phyloP scores from a whole-genome alignment of 1,140 invertebrate genomes.

The Hesperophylax magnus region DNA sequence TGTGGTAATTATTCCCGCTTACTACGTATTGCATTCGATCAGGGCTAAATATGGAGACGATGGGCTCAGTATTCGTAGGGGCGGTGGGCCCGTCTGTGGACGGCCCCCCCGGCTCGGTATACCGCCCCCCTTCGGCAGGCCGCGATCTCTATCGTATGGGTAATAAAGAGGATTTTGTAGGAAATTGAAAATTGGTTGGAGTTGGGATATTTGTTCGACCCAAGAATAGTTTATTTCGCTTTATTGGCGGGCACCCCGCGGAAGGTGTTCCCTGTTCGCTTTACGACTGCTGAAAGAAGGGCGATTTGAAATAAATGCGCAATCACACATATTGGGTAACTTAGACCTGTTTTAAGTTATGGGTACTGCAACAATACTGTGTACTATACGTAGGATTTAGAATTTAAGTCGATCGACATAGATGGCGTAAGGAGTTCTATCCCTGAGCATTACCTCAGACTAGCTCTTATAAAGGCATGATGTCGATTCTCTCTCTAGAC shows the following conservation, averaged over 20 bases:
- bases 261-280: not conserved
- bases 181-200: conserved; percentile 53
- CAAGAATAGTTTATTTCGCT: conserved; percentile 56
- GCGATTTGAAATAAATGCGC: too few species aligned
- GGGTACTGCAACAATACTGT: too few species aligned
- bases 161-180: conserved; percentile 52
- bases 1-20: conserved; percentile 20
- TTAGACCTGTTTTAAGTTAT: too few species aligned
- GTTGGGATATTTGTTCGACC: conserved; percentile 52
- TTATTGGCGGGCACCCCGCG: conserved; percentile 53
- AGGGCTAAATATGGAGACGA: not conserved
- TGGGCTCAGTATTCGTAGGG: conserved; percentile 36
- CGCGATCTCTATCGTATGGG: conserved; percentile 50
- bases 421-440: too few species aligned
- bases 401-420: too few species aligned
- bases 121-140: not conserved
- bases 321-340: too few species aligned
- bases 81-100: not conserved
- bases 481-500: too few species aligned
- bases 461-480: too few species aligned
- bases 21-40: conserved; percentile 15
- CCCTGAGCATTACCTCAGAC: too few species aligned
- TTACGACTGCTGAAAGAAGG: not conserved
- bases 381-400: too few species aligned
- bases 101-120: too few species aligned